phyloP scores from a whole-genome alignment of 2,888 invertebrate species.

The Plusia festucae region DNA sequence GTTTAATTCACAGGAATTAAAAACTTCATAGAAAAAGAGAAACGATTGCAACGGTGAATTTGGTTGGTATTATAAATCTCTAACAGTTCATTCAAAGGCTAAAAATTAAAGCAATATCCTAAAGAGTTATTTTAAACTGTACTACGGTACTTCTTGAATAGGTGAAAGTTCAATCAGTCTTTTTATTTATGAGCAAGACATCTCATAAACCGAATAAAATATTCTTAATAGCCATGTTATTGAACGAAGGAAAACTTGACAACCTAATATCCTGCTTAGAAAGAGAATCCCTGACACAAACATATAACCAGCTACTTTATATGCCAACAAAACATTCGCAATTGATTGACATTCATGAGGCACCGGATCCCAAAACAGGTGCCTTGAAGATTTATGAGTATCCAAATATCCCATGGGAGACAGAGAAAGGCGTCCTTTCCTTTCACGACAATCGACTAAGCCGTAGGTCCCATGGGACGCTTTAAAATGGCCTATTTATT shows the following conservation, averaged over 20 bases:
- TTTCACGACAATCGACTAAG: conserved; percentile 25
- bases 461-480: conserved; percentile 23
- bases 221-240: no score
- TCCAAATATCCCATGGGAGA: conserved; percentile 38
- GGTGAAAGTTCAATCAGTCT: no score
- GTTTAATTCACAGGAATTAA: no score
- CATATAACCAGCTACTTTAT: conserved; percentile 24
- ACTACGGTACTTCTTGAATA: no score
- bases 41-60: no score
- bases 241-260: neutral
- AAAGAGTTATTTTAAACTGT: no score
- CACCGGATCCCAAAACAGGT: conserved; percentile 20
- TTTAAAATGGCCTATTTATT: conserved; percentile 43
- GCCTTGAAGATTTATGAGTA: conserved; percentile 47
- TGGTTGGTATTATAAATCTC: no score
- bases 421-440: conserved; percentile 32
- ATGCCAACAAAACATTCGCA: conserved; percentile 39
- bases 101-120: no score
- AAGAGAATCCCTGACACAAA: conserved; percentile 12
- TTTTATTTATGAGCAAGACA: no score
- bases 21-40: no score
- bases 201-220: no score
- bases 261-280: neutral
- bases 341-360: conserved; percentile 59
- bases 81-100: no score